Base-by-base conservation (phyloP, 2,797 vertebrate genomes). In the Anisognathus igniventris region DNA sequence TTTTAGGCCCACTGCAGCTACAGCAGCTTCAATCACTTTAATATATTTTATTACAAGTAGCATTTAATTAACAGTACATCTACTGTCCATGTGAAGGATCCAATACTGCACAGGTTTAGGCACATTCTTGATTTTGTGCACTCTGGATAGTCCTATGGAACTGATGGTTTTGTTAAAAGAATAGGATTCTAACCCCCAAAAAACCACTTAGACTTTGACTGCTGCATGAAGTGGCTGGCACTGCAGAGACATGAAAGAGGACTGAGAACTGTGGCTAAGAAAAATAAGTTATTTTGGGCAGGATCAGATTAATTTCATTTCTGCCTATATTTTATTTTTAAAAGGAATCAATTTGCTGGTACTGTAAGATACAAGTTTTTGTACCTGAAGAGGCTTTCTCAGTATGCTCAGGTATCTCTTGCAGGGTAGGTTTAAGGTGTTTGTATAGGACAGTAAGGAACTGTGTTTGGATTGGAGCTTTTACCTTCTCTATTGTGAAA, bases 21-120 rank as follows among this genome's bases (percentile, higher is more conserved):
- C 70, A 96, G 92, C 35, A 83, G 84, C 92, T 96, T 96, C 94
- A 96, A 93, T 96, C 96, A 96, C 79, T 92, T 95, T 89, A 97
- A 97, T 94, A 66, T 77, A 96, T 96, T 96, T 96, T 97, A 95
- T 96, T 95, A 95, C 93, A 97, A 97, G 95, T 90, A 96, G 88
- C 45, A 79, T 95, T 97, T 98, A 98, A 98, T 97, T 97, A 98
- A 84, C 53, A 95, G 93, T 90, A 94, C 91, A 96, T 90, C 53
- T 47, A 91, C 90, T 93, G 73, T 72, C 73, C 91, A 47, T 40
- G 76, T 85, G 96, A 93, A 92, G 31, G 83, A 94, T 95, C 78
- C 89, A 90, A 58, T 82, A 66, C 39, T 48, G 70, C 64, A 88
- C 64, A 89, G 62, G 31, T 81, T 85, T 90, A 92, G 86, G 73